Base-by-base conservation (phyloP, 2,888 invertebrate species). In the Conops quadrifasciatus region DNA sequence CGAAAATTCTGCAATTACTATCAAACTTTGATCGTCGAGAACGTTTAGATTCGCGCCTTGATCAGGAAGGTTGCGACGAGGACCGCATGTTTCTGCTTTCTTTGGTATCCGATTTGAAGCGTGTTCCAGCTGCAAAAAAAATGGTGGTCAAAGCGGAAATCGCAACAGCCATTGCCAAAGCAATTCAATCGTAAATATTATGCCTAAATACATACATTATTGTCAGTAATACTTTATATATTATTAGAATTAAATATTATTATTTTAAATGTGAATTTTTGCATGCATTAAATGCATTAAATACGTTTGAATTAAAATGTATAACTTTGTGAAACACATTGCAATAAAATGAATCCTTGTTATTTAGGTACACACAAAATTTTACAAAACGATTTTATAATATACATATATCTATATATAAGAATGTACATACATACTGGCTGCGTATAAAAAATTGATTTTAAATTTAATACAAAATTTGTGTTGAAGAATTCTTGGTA, bases 41-140 rank as follows among this genome's bases (percentile, higher is more conserved):
- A 58, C 64, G 64, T 11, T 28, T 26, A 4, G 70, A 64, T 1
- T 21, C 36, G 19, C 76, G 73, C 9, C 70, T 62, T 30, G 69
- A 76, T 13, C 71, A 66, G 11, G 77, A 77, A 15, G 66, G 71
- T 0, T 71, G 74, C 15, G 78, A 78, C 58, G 77, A 77, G 63
- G 78, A 78, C 73, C 76, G 78, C 16, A 78, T 78, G 78, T 78
- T 78, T 73, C 58, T 78, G 36, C 53, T 78, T 28, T 78, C 78
- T 5, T 72, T 78, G 36, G 75, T 78, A 45, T 76, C 77, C 1
- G 78, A 78, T 21, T 74, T 78, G 26, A 77, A 76, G 24, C 71
- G 76, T 24, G 77, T 78, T 7, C 76, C 78, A 7, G 53, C 75
- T 2, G 56, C 76, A 1, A 78, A 77, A 71, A 78, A 78, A 60